These are phyloP conservation scores for Drosophila ochracea DNA, from an alignment of 2,888 invertebrate species.

Conservation along the genomic window DNA sequence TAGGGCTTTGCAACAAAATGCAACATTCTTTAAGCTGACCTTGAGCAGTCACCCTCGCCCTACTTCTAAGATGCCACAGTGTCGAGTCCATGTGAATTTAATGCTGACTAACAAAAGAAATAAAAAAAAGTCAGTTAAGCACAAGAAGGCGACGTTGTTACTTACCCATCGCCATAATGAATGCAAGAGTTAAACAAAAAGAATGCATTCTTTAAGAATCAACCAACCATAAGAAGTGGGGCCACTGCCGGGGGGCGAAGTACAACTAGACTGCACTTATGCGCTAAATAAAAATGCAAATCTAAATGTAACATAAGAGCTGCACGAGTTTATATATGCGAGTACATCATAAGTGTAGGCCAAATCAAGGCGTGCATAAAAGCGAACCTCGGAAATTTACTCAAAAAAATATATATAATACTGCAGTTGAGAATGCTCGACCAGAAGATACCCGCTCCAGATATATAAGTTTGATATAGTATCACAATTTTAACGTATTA, in stretches of 20 bases:
- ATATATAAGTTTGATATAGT: not conserved
- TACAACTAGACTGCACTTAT: conserved; percentile 60
- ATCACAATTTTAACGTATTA: not conserved
- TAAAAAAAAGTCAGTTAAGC: conserved; percentile 35
- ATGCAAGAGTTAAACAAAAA: conserved; percentile 57
- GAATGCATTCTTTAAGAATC: conserved; percentile 43
- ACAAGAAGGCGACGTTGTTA: conserved; percentile 36
- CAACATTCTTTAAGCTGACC: conserved; percentile 46
- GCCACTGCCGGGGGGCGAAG: not conserved
- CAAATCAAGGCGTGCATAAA: conserved; percentile 29
- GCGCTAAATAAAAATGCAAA: conserved; percentile 81
- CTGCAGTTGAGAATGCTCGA: not conserved
- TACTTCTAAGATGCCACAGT: conserved; percentile 14
- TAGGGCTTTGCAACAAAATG: not conserved
- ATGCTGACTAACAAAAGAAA: conserved; percentile 39
- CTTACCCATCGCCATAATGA: conserved; percentile 42
- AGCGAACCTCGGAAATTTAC: conserved; percentile 29
- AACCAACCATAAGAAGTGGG: not conserved
- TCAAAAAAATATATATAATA: not conserved
- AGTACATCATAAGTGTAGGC: conserved; percentile 24
- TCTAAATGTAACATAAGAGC: conserved; percentile 72
- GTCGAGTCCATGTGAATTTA: conserved; percentile 40
- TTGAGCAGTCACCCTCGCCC: conserved; percentile 44
- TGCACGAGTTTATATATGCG: conserved; percentile 13
- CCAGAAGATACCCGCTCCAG: not conserved